phyloP scores from a whole-genome alignment of 2,797 vertebrate genomes.

The Gambusia yucatana region DNA sequence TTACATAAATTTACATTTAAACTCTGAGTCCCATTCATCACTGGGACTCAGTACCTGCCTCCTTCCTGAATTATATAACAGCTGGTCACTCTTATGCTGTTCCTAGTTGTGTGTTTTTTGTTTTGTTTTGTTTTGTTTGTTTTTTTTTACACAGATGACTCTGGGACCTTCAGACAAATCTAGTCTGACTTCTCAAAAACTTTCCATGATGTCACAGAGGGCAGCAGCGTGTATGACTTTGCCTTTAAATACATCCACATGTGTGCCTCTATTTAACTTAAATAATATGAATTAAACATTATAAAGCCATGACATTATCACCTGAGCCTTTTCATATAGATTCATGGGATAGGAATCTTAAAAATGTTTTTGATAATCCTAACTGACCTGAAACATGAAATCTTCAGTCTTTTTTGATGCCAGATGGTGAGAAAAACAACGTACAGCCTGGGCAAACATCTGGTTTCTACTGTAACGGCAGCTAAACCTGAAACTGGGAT shows the following conservation, averaged over 20 bases:
- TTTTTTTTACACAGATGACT: neutral
- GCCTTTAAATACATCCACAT: neutral
- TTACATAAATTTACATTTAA: no score
- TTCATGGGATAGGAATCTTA: neutral
- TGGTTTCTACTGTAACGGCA: neutral
- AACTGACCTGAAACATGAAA: neutral
- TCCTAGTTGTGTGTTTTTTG: neutral
- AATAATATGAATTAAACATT: neutral
- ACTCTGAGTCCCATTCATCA: neutral
- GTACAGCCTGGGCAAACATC: neutral
- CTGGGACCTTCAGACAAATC: neutral
- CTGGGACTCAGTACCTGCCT: neutral
- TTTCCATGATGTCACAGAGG: neutral
- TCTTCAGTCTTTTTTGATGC: neutral
- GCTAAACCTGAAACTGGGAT: neutral
- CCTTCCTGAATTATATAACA: neutral
- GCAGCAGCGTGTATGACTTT: neutral
- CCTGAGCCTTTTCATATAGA: neutral
- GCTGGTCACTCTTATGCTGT: neutral
- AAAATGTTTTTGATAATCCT: neutral
- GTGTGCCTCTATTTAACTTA: neutral
- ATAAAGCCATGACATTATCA: neutral
- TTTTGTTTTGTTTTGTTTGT: neutral
- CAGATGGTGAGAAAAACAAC: slow-evolving; percentile 17
- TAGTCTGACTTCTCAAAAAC: neutral